Evolutionary conservation across 1,140 invertebrate species (phyloP).

Genomic region (Eupeodes corollae): DNA sequence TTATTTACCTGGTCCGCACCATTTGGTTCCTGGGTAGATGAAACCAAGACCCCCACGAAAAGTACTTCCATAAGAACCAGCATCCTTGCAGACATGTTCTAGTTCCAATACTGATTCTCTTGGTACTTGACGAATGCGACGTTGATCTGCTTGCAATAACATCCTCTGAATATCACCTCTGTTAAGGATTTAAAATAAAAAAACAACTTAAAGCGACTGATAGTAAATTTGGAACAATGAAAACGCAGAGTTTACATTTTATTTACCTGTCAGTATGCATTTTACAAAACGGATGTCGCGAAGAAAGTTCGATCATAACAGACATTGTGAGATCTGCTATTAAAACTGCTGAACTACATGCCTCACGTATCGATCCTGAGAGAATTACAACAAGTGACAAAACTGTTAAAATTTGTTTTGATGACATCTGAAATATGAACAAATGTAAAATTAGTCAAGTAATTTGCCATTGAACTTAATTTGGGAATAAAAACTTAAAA

Average conservation of each 20-base stretch:
- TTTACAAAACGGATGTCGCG: conserved; percentile 46
- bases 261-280: conserved; percentile 46
- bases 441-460: no score
- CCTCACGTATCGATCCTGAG: no score
- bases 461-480: no score
- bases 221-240: no score
- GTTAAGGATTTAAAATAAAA: background rate
- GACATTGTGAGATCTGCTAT: conserved; percentile 53
- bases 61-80: conserved; percentile 29
- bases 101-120: conserved; percentile 47
- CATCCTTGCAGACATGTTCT: conserved; percentile 44
- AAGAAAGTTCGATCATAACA: conserved; percentile 50
- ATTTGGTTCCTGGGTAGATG: conserved; percentile 55
- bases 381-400: no score
- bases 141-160: conserved; percentile 46
- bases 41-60: conserved; percentile 37
- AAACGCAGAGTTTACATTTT: no score
- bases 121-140: conserved; percentile 47
- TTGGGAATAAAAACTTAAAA: no score
- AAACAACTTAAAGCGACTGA: no score
- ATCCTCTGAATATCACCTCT: conserved; percentile 49
- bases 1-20: conserved; percentile 56
- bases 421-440: no score
- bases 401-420: no score
- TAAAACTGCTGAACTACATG: conserved; percentile 37